Evolutionary conservation across 1,140 invertebrate species (phyloP).

Genomic region (Drosophila serrata): DNA sequence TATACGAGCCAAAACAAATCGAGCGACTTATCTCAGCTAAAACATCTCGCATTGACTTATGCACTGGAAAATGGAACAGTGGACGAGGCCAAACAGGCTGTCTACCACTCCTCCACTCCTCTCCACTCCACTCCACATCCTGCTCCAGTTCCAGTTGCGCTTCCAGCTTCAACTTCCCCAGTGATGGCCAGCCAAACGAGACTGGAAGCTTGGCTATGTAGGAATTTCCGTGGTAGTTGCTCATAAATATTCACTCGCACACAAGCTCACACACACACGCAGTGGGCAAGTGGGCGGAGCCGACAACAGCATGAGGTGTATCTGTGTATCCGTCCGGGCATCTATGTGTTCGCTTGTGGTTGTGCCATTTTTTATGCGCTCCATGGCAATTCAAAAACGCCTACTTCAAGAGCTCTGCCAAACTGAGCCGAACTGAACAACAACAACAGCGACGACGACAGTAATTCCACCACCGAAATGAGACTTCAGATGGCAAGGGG

Average conservation of each 20-base stretch:
- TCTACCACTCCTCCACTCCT: slow-evolving; percentile 8
- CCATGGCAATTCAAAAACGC: slow-evolving; percentile 84
- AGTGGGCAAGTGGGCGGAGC: slow-evolving; percentile 80
- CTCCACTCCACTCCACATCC: not conserved
- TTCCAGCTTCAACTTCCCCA: slow-evolving; percentile 41
- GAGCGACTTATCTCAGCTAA: slow-evolving; percentile 81
- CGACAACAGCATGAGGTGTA: slow-evolving; percentile 72
- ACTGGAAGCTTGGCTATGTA: slow-evolving; percentile 68
- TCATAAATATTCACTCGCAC: slow-evolving; percentile 72
- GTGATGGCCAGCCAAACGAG: slow-evolving; percentile 59
- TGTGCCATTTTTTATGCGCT: slow-evolving; percentile 79
- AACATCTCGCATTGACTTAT: slow-evolving; percentile 81
- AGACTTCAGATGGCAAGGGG: slow-evolving; percentile 21
- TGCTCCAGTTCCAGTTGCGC: not conserved
- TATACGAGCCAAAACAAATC: slow-evolving; percentile 78
- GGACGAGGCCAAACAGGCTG: slow-evolving; percentile 58
- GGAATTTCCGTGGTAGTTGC: slow-evolving; percentile 77
- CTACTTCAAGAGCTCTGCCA: slow-evolving; percentile 73
- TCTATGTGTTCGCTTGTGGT: slow-evolving; percentile 27
- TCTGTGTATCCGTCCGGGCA: slow-evolving; percentile 41
- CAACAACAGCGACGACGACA: slow-evolving; percentile 47
- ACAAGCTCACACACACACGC: slow-evolving; percentile 24
- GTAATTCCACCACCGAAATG: slow-evolving; percentile 61
- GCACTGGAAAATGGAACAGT: slow-evolving; percentile 81
- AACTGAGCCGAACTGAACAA: slow-evolving; percentile 27